These are phyloP conservation scores for Enteromius trimaculatus DNA, from an alignment of 2,797 vertebrate genomes.

Conservation along the genomic window DNA sequence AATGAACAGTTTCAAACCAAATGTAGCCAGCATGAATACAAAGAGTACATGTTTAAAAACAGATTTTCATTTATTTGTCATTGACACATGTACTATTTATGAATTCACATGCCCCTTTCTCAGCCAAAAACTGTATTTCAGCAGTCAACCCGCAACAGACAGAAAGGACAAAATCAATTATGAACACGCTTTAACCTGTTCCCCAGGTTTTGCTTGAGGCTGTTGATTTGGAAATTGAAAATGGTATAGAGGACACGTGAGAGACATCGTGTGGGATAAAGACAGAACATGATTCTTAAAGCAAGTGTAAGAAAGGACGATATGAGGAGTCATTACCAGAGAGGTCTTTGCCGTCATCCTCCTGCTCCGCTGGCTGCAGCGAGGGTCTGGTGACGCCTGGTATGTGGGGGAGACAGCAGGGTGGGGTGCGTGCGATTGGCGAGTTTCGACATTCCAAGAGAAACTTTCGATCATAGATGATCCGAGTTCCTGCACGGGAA, in stretches of 20 bases:
- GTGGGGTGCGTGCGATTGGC: slow-evolving; percentile 78
- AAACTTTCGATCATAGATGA: slow-evolving; percentile 92
- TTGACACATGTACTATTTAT: not conserved
- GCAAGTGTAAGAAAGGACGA: not conserved
- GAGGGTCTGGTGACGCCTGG: slow-evolving; percentile 76
- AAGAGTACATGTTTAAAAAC: not conserved
- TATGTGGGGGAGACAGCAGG: slow-evolving; percentile 80
- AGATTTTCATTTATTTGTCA: too few relatives aligned
- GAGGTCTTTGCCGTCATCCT: slow-evolving; percentile 76
- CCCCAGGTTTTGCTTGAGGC: slow-evolving; percentile 18
- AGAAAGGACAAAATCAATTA: slow-evolving; percentile 1
- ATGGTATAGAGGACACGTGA: not conserved
- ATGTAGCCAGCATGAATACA: not conserved
- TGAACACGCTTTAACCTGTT: slow-evolving; percentile 30
- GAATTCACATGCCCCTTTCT: not conserved
- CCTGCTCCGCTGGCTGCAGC: slow-evolving; percentile 76
- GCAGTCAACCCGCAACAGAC: not conserved
- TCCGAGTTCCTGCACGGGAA: slow-evolving; percentile 84
- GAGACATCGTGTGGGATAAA: not conserved
- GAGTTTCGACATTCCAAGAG: slow-evolving; percentile 91
- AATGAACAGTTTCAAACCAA: not conserved
- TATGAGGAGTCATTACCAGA: slow-evolving; percentile 63
- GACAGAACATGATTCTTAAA: not conserved
- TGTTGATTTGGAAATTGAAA: slow-evolving; percentile 6
- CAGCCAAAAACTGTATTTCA: not conserved